Percentiles rank a stretch among this genome's conserved stretches.
These are phyloP conservation scores for Phaetusa simplex DNA, from an alignment of 2,113 vertebrate species.

Conservation along the genomic window DNA sequence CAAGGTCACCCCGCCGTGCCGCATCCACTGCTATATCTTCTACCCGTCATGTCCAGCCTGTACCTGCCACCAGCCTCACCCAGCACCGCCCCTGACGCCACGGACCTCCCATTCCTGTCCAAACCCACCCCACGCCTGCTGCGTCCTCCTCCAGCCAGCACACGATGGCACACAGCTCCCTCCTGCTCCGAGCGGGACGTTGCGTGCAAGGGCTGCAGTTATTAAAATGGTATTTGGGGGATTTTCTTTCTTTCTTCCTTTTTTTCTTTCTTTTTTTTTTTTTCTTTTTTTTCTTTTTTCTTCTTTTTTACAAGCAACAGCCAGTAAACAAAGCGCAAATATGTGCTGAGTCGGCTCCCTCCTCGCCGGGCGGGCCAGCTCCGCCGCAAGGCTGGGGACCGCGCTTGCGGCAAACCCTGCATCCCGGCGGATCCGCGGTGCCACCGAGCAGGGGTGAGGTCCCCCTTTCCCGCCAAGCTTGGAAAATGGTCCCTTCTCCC, in stretches of 20 bases:
- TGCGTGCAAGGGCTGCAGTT: not conserved
- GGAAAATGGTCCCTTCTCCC: fast-evolving
- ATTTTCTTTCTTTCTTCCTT: not conserved
- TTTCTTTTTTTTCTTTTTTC: not conserved
- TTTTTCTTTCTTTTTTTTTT: not conserved
- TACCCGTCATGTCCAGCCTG: not conserved
- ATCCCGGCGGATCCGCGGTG: not conserved
- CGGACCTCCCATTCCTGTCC: fast-evolving
- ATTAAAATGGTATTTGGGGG: not conserved
- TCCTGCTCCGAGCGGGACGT: fast-evolving
- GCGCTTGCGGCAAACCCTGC: not conserved
- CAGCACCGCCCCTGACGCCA: not conserved
- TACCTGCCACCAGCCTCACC: not conserved
- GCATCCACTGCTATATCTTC: not conserved
- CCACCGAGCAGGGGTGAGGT: too few relatives aligned
- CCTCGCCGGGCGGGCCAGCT: not conserved
- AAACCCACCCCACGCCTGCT: fast-evolving
- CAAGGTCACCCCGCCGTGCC: not conserved
- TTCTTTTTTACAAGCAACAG: not conserved
- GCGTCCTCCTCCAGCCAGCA: not conserved
- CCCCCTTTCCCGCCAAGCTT: too few relatives aligned
- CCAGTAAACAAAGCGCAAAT: not conserved
- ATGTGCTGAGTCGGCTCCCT: not conserved
- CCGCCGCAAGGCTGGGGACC: not conserved
- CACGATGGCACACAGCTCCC: not conserved